Evolutionary conservation across 1,140 invertebrate genomes (phyloP), one percentile per base, ranked within the genome.

Genomic region (Drosophila dunni): DNA sequence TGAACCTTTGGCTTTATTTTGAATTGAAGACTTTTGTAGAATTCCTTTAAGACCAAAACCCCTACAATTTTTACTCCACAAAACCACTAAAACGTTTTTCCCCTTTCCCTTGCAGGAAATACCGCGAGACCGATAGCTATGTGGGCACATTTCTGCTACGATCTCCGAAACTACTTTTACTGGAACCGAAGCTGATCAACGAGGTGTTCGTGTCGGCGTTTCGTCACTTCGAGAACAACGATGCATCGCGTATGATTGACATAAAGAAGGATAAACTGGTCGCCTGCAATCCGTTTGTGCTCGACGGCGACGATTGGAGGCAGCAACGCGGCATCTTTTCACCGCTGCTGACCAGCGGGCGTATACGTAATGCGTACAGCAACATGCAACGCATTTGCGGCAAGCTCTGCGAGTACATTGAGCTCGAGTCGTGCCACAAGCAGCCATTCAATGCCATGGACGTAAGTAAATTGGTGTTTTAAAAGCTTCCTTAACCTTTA

Each of bases 221-320:
- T 46, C 83, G 91, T 0, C 70, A 92, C 65, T 94, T 94, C 34
- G 76, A 90, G 63, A 78, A 92, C 36, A 93, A 92, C 81, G 79
- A 91, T 17, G 84, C 91, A 6, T 78, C 76, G 5, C 68, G 73
- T 3, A 74, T 92, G 77, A 79, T 92, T n/a, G 91, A 93, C 60
- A 73, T 77, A 8, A 17, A 90, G 15, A 79, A 88, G 40, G 93
- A 94, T 77, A 81, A 88, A 3, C 79, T 94, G 6, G 75, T 94
- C 13, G 84, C 83, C 1, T 78, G 78, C 62, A 94, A 94, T 91
- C 93, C 93, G 0, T 94, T 94, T 65, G 70, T 92, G 24, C 70
- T 92, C 7, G 79, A 81, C 29, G 94, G 92, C 10, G 86, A 93
- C 8, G 84, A 90, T 63, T 95, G 95, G 95, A 94, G 94, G 54